Evolutionary conservation across 2,797 vertebrate species (phyloP), one percentile per base, ranked within the genome.

Genomic region (Cheracebus regulus): DNA sequence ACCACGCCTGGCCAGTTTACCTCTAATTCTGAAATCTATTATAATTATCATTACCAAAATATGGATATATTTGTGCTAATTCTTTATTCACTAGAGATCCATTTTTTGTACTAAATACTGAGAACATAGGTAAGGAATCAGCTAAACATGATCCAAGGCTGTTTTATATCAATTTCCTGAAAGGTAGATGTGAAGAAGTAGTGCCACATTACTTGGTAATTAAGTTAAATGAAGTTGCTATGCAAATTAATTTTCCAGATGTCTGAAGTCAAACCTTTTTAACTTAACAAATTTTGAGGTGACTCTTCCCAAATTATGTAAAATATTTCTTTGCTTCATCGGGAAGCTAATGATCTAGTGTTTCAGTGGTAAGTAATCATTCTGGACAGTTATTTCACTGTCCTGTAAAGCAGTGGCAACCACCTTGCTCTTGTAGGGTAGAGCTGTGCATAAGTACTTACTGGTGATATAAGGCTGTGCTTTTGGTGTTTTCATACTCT

Each of bases 1-100:
- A 19, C 33, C 33, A 67, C 0, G 0, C 64, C 64, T 33, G 17
- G 64, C 15, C 64, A 19, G 39, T 82, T 93, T 44, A 46, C 44
- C 13, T 89, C 90, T 94, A 72, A 79, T 80, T 95, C 70, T 90
- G 20, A 82, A 92, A 33, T 78, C 48, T 41, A 36, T 72, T 96
- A 36, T 91, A 91, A 73, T 79, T 73, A 46, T 46, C 44, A 57
- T 81, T 70, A 76, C 22, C 17, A 39, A 79, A 72, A 90, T 94
- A 39, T 57, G 33, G n/a, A 58, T 58, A 28, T 75, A 7, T 5
- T 48, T 2, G 70, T 44, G 19, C 28, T 57, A 41, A 82, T 86
- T 88, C 24, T 92, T 88, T 75, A 41, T 79, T 81, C 11, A n/a
- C 70, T 91, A 39, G 72, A 67, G 20, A 86, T 26, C 10, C 10